These are phyloP conservation scores for Antigone vipio DNA, from an alignment of 2,113 vertebrate species.

Conservation along the genomic window DNA sequence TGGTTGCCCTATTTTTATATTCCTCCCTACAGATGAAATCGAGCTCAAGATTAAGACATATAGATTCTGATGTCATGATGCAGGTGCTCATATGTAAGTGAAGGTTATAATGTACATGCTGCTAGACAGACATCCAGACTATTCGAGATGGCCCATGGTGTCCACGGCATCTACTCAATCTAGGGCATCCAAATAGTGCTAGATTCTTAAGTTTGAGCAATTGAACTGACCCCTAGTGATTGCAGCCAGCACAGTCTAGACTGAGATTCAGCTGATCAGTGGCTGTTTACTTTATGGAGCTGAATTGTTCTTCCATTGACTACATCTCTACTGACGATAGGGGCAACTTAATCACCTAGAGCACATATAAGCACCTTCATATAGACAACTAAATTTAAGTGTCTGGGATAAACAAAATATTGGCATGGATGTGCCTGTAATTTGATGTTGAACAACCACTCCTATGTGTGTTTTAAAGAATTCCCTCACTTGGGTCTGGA, in stretches of 20 bases:
- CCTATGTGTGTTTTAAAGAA: neutral
- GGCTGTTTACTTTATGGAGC: neutral
- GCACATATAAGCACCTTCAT: neutral
- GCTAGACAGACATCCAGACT: neutral
- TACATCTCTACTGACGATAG: fast-evolving
- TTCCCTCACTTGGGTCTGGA: neutral
- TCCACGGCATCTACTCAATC: neutral
- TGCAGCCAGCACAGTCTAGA: neutral
- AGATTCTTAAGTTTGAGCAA: neutral
- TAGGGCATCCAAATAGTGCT: neutral
- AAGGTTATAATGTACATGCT: neutral
- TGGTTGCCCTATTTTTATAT: neutral
- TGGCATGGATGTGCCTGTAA: neutral
- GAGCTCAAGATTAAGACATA: neutral
- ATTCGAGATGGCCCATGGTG: fast-evolving
- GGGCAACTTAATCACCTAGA: neutral
- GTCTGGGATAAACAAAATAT: neutral
- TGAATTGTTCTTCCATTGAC: neutral
- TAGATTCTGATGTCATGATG: neutral
- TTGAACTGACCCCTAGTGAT: neutral
- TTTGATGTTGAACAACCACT: neutral
- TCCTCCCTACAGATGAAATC: neutral
- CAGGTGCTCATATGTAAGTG: neutral
- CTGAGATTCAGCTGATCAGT: neutral
- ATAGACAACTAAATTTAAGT: neutral